Evolutionary conservation across 2,797 vertebrate genomes (phyloP).

Genomic region (Gallirallus australis): DNA sequence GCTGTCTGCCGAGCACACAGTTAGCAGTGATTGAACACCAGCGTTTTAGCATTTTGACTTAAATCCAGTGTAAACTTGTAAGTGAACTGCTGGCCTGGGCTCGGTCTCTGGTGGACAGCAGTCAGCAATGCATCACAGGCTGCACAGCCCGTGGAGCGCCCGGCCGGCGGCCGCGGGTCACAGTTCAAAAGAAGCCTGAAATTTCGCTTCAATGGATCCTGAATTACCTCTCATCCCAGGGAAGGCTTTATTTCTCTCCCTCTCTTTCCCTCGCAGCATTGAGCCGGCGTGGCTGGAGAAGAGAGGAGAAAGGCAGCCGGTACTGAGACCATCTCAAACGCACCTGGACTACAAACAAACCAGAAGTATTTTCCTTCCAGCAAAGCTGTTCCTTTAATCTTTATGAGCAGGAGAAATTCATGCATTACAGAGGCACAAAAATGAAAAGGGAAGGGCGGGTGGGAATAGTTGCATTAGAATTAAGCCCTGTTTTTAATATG

Average conservation of each 20-base stretch:
- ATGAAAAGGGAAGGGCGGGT: constrained; percentile 22
- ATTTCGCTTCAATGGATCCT: constrained; percentile 14
- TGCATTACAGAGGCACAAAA: constrained; percentile 56
- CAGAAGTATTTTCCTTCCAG: constrained; percentile 46
- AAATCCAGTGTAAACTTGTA: constrained; percentile 64
- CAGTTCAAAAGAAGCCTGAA: constrained; percentile 61
- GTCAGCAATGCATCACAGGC: constrained; percentile 44
- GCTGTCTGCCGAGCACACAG: constrained; percentile 50
- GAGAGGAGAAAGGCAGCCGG: background rate
- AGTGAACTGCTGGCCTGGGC: constrained; percentile 53
- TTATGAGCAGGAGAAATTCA: constrained; percentile 41
- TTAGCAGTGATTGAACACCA: constrained; percentile 65
- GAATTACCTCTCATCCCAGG: constrained; percentile 30
- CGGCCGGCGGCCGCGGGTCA: background rate
- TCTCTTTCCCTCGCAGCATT: background rate
- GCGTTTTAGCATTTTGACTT: constrained; percentile 63
- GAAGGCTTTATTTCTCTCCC: background rate
- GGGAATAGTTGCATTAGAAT: constrained; percentile 68
- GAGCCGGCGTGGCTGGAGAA: background rate
- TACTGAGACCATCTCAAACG: background rate
- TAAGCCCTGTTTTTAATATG: constrained; percentile 70
- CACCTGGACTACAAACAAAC: constrained; percentile 51
- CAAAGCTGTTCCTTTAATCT: constrained; percentile 57
- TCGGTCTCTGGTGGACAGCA: constrained; percentile 50
- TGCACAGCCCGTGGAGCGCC: background rate